phyloP scores from a whole-genome alignment of 2,888 invertebrate species.

The Caenorhabditis sp. region DNA sequence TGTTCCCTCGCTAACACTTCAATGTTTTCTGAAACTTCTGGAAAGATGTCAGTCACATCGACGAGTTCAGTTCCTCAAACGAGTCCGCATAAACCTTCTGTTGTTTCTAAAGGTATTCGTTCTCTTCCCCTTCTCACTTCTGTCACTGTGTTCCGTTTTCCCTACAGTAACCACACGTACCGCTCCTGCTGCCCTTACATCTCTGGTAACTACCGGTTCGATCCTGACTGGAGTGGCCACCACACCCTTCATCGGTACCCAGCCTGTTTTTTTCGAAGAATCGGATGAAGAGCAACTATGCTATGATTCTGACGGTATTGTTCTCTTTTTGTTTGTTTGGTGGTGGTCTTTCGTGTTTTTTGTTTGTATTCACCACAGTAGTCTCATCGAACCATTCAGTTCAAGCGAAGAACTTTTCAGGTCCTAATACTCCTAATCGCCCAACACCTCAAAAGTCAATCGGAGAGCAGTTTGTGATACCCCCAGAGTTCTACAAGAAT shows the following conservation, averaged over 20 bases:
- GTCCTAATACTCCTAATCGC: slow-evolving; percentile 40
- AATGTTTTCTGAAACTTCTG: slow-evolving; percentile 18
- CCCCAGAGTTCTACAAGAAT: slow-evolving; percentile 76
- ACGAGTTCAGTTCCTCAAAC: slow-evolving; percentile 18
- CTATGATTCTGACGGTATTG: slow-evolving; percentile 42
- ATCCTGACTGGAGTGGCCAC: slow-evolving; percentile 59
- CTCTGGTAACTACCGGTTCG: slow-evolving; percentile 51
- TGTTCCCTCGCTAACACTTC: slow-evolving; percentile 18
- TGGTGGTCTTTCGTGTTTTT: slow-evolving; percentile 2
- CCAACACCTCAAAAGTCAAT: slow-evolving; percentile 56
- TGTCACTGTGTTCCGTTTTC: slow-evolving; percentile 1
- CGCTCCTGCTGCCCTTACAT: slow-evolving; percentile 41
- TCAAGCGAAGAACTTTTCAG: slow-evolving; percentile 6
- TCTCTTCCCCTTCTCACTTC: not conserved
- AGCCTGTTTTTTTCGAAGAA: slow-evolving; percentile 37
- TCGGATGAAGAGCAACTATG: slow-evolving; percentile 35
- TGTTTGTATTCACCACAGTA: no score
- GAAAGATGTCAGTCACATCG: slow-evolving; percentile 28
- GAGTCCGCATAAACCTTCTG: slow-evolving; percentile 28
- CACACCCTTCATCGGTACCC: slow-evolving; percentile 18
- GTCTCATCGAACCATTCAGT: no score
- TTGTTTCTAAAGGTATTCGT: slow-evolving; percentile 39
- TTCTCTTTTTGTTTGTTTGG: slow-evolving; percentile 16
- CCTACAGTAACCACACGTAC: slow-evolving; percentile 63
- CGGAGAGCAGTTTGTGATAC: slow-evolving; percentile 73